Conservation (phyloP, 2,888 invertebrate genomes). For the Eurytoma adleriae region DNA sequence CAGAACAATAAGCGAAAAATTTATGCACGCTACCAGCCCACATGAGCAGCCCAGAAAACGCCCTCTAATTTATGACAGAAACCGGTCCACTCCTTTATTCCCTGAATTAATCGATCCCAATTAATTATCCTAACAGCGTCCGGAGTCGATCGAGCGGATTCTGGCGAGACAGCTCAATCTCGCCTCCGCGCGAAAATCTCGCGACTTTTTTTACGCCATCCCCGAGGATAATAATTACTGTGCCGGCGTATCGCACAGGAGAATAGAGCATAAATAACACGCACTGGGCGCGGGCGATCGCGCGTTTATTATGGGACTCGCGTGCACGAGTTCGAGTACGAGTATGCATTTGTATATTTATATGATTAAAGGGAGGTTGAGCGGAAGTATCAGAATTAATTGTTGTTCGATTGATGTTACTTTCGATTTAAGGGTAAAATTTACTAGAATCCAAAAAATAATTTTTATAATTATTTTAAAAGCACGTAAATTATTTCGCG, state of each 20-base stretch:
- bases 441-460: too few species aligned
- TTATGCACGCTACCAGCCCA: too few species aligned
- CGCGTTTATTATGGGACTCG: neutral
- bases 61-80: neutral
- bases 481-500: too few species aligned
- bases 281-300: neutral
- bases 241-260: neutral
- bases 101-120: neutral
- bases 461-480: too few species aligned
- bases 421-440: neutral
- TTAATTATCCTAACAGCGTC: neutral
- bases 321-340: neutral
- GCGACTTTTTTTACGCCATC: conserved; percentile 5
- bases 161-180: conserved; percentile 20
- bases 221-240: conserved; percentile 32
- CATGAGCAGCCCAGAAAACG: too few species aligned
- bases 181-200: conserved; percentile 9
- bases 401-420: neutral
- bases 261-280: conserved; percentile 41
- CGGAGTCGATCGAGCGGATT: neutral
- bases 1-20: too few species aligned
- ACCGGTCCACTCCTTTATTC: neutral
- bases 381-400: neutral
- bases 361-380: too few species aligned
- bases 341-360: too few species aligned